phyloP scores from a whole-genome alignment of 2,797 vertebrate genomes.

The Cheracebus regulus region DNA sequence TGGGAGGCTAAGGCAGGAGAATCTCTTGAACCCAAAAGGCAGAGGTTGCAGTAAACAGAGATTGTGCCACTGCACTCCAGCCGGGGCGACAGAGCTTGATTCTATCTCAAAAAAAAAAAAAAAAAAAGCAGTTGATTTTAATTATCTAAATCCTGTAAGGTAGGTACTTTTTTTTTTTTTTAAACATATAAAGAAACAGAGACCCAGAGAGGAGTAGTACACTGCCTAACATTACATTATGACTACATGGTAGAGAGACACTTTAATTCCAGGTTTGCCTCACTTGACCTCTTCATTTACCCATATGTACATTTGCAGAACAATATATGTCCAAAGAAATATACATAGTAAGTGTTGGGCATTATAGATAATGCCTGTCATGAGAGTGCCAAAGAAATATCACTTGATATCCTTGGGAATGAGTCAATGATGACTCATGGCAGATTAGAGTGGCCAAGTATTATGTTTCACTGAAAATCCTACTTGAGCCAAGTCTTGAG shows the following conservation, averaged over 20 bases:
- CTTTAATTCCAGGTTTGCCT: not conserved
- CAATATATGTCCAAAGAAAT: not conserved
- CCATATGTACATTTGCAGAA: not conserved
- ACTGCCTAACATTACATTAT: not conserved
- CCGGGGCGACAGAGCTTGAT: not conserved
- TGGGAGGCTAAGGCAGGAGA: not conserved
- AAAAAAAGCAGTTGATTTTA: slow-evolving; percentile 22
- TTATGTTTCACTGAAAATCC: not conserved
- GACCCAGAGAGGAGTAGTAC: not conserved
- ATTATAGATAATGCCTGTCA: not conserved
- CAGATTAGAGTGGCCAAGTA: not conserved
- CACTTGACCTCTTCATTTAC: not conserved
- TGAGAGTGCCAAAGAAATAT: not conserved
- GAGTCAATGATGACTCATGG: not conserved
- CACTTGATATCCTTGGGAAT: not conserved
- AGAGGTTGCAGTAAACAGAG: not conserved
- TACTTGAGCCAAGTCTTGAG: not conserved
- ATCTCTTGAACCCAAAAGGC: not conserved
- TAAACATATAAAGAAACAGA: not conserved
- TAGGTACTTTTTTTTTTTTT: not conserved
- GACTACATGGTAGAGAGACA: not conserved
- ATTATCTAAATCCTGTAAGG: not conserved
- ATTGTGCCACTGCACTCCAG: not conserved
- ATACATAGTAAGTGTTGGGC: not conserved
- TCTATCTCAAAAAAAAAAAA: not conserved